Evolutionary conservation across 2,888 invertebrate genomes (phyloP), one percentile per base, ranked within the genome.

Genomic region (Ectemnius lituratus): DNA sequence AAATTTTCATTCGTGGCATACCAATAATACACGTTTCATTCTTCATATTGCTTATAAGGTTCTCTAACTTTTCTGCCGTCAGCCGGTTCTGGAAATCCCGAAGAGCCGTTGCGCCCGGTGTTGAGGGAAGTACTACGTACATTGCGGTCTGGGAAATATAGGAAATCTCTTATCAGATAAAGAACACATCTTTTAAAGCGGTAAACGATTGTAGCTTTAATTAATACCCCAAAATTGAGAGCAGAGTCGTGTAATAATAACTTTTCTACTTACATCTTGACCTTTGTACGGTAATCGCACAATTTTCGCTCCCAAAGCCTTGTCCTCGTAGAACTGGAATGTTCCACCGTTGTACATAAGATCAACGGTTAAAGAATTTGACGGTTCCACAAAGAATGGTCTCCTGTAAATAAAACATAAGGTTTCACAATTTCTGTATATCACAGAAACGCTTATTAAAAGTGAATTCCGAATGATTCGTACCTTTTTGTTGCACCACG

Each of bases 201-300:
- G 37, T 8, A 37, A 37, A 37, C 2, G 11, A 37, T 6, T 37
- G 37, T 11, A 2, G 8, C 8, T 37, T 37, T 8, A 11, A 8
- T 37, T 8, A 37, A 1, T 37, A 37, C 6, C 6, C 5, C 37
- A 37, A 23, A 23, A 2, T 23, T 23, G 37, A 37, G 37, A 11
- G 37, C 3, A 11, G 1, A 37, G 8, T 37, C 37, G 37, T 57
- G 14, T 72, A 11, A 23, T 57, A 14, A 8, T 16, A 20, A 52
- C 47, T 70, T 71, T 16, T 52, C 8, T 62, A 70, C 81, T 83
- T 58, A 93, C 94, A 58, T 92, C 91, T 64, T 92, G 92, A 70
- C 94, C 95, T 88, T 94, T 94, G 89, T 96, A 96, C 0, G 96
- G 95, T 4, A 96, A 90, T 0, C 94, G 94, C 75, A 95, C 82